A percentile compares a stretch with the other conserved stretches of the same genome.
Evolutionary conservation across 2,888 invertebrate species (phyloP).

Genomic region (Orthosia gothica): DNA sequence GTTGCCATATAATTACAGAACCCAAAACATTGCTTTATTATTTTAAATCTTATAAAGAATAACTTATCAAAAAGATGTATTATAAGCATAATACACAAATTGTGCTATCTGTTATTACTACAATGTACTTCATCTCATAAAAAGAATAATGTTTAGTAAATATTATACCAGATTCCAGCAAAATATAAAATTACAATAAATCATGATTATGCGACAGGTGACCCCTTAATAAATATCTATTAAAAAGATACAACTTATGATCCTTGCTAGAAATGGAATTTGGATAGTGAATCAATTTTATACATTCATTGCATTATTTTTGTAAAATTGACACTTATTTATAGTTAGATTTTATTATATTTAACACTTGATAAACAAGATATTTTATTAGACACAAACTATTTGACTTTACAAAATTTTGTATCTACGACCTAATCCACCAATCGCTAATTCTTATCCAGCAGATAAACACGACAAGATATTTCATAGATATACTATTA

Average conservation of each 20-base stretch:
- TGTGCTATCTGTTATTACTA: slow-evolving; percentile 73
- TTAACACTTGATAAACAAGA: slow-evolving; percentile 6
- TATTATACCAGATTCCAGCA: slow-evolving; percentile 62
- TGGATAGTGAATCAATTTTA: slow-evolving; percentile 36
- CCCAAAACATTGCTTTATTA: slow-evolving; percentile 50
- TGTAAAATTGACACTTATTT: slow-evolving; percentile 42
- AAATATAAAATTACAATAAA: slow-evolving; percentile 63
- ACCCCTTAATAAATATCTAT: slow-evolving; percentile 66
- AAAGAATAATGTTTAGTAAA: slow-evolving; percentile 60
- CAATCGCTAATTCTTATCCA: not conserved
- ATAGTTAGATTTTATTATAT: slow-evolving; percentile 19
- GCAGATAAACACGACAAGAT: not conserved
- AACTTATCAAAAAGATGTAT: slow-evolving; percentile 68
- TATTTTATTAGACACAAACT: slow-evolving; percentile 8
- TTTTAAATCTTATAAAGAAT: slow-evolving; percentile 67
- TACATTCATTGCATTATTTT: slow-evolving; percentile 32
- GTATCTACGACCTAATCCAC: slow-evolving; percentile 1
- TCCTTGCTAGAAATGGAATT: slow-evolving; percentile 41
- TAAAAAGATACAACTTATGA: slow-evolving; percentile 62
- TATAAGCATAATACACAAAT: slow-evolving; percentile 69
- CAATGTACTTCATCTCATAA: slow-evolving; percentile 72
- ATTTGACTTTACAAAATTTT: slow-evolving; percentile 13
- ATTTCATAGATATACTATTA: not conserved
- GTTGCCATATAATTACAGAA: slow-evolving; percentile 54
- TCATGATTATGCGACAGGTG: slow-evolving; percentile 66